Percentiles rank a stretch among this genome's conserved stretches.
Evolutionary conservation across 2,113 vertebrate species (phyloP).

Genomic region (Prochilodus magdalenae): DNA sequence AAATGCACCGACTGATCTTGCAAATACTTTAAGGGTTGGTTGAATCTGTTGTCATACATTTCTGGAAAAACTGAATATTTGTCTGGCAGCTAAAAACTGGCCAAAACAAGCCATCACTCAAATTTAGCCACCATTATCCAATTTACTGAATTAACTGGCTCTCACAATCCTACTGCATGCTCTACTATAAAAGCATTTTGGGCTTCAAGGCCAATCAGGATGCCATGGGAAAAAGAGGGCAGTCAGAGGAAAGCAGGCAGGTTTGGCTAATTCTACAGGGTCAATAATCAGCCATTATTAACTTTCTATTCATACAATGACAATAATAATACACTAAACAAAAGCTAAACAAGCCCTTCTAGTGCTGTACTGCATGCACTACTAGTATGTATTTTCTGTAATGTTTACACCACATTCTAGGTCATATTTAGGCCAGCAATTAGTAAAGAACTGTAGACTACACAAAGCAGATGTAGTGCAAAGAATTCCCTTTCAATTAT

Average conservation of each 20-base stretch:
- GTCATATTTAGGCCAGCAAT: background rate
- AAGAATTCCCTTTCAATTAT: conserved; percentile 11
- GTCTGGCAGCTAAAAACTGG: no score
- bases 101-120: no score
- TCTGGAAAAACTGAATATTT: no score
- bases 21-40: no score
- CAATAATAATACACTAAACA: background rate
- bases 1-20: no score
- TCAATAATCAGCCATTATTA: background rate
- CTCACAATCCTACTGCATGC: no score
- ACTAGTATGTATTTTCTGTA: no score
- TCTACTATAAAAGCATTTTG: background rate
- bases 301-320: background rate
- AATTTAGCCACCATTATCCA: no score
- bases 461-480: background rate
- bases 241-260: conserved; percentile 4
- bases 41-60: no score
- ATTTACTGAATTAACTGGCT: background rate
- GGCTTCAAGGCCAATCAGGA: conserved; percentile 13
- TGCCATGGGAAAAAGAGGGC: background rate
- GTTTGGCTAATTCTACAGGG: background rate
- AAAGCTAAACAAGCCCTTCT: background rate
- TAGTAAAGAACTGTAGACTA: background rate
- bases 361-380: no score
- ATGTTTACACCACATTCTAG: background rate